Evolutionary conservation across 2,797 vertebrate species (phyloP).

Genomic region (Centroberyx gerrardi): DNA sequence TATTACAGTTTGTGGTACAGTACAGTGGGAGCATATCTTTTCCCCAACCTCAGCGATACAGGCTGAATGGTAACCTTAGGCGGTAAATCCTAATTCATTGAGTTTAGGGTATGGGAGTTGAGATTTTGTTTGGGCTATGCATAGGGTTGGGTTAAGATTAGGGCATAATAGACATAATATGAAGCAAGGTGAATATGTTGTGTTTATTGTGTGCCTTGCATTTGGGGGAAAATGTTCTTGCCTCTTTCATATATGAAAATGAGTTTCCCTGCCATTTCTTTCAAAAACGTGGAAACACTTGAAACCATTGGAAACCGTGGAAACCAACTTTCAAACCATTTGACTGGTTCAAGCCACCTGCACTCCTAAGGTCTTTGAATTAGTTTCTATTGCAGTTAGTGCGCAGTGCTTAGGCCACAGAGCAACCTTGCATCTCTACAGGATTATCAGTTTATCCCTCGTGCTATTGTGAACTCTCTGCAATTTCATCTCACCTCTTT

Average conservation of each 20-base stretch:
- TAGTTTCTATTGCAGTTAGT: constrained; percentile 45
- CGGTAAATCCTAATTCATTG: not conserved
- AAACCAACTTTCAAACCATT: constrained; percentile 8
- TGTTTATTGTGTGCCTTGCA: not conserved
- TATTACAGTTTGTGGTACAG: not conserved
- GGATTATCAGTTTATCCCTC: constrained; percentile 51
- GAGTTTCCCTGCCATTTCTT: constrained; percentile 16
- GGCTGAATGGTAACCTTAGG: constrained; percentile 1
- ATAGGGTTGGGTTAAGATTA: not conserved
- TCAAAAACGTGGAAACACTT: too few species aligned
- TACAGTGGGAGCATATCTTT: constrained; percentile 20
- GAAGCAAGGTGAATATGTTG: not conserved
- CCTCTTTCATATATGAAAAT: constrained; percentile 25
- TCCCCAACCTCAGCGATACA: not conserved
- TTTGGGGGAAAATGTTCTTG: constrained; percentile 1
- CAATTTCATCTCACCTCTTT: constrained; percentile 42
- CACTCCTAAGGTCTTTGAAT: constrained; percentile 40
- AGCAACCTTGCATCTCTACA: constrained; percentile 29
- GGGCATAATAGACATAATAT: not conserved
- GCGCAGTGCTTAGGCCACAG: constrained; percentile 34
- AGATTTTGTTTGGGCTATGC: not conserved
- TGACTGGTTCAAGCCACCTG: constrained; percentile 12
- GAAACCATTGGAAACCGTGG: too few species aligned
- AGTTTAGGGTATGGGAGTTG: not conserved
- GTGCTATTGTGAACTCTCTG: constrained; percentile 36